Percentiles rank a stretch among this genome's conserved stretches.
Evolutionary conservation across 2,113 vertebrate species (phyloP).

Genomic region (Cebus imitator): DNA sequence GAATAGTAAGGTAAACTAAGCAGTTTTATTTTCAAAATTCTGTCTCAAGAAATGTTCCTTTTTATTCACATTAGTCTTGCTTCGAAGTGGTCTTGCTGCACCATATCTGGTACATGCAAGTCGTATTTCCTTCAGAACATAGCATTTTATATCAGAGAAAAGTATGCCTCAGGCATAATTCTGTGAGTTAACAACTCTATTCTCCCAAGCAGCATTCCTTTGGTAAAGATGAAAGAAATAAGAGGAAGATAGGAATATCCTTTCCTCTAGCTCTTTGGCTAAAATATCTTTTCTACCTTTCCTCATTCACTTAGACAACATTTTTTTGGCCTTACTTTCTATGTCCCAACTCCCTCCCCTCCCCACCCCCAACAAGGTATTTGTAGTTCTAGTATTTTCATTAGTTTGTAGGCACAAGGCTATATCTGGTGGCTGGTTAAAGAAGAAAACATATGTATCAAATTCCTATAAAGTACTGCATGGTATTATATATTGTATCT

Average conservation of each 20-base stretch:
- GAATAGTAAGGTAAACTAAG: slow-evolving; percentile 16
- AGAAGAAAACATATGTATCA: background rate
- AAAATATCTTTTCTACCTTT: background rate
- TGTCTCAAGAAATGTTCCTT: slow-evolving; percentile 40
- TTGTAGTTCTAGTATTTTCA: background rate
- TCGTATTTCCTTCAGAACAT: background rate
- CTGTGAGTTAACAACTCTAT: background rate
- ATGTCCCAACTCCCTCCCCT: background rate
- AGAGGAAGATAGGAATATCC: background rate
- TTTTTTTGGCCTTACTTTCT: background rate
- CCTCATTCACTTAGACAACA: background rate
- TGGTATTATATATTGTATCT: background rate
- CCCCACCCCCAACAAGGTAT: background rate
- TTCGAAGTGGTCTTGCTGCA: background rate
- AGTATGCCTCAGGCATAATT: background rate
- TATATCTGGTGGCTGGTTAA: background rate
- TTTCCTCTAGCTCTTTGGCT: background rate
- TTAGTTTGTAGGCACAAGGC: background rate
- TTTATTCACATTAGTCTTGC: background rate
- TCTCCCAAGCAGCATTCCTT: background rate
- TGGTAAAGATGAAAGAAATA: background rate
- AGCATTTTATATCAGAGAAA: background rate
- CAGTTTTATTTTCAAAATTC: background rate
- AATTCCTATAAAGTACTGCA: background rate
- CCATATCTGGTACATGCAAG: background rate